These are phyloP conservation scores for Ictalurus punctatus DNA, from an alignment of 2,113 vertebrate species.

Conservation along the genomic window DNA sequence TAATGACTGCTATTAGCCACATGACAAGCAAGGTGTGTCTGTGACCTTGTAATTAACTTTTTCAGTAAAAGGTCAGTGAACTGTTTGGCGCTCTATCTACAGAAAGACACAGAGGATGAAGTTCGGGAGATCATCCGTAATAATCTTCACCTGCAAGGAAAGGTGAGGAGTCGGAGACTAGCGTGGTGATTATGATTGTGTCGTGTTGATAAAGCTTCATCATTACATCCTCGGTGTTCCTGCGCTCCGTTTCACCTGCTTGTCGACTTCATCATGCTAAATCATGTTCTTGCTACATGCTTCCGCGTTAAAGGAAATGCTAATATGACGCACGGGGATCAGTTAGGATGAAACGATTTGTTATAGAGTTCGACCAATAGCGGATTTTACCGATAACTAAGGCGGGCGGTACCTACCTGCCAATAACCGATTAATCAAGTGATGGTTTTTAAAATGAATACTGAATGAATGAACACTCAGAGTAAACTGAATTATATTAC, in stretches of 20 bases:
- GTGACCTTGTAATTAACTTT: background rate
- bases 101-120: slow-evolving; percentile 98
- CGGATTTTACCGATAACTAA: no score
- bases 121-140: slow-evolving; percentile 87
- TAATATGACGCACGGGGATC: background rate
- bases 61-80: slow-evolving; percentile 2
- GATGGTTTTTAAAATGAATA: no score
- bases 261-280: background rate
- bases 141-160: slow-evolving; percentile 93
- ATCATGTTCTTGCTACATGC: background rate
- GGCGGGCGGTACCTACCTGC: no score
- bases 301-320: background rate
- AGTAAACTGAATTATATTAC: no score
- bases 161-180: slow-evolving; percentile 73
- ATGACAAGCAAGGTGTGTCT: background rate
- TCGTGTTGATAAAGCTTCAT: background rate
- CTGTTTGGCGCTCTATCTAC: slow-evolving; percentile 57
- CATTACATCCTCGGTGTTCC: background rate
- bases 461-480: no score
- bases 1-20: background rate
- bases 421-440: no score
- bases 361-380: no score
- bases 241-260: background rate
- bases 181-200: background rate
- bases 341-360: background rate